Evolutionary conservation across 2,113 vertebrate species (phyloP), one percentile per base, ranked within the genome.

Genomic region (Nipponia nippon): DNA sequence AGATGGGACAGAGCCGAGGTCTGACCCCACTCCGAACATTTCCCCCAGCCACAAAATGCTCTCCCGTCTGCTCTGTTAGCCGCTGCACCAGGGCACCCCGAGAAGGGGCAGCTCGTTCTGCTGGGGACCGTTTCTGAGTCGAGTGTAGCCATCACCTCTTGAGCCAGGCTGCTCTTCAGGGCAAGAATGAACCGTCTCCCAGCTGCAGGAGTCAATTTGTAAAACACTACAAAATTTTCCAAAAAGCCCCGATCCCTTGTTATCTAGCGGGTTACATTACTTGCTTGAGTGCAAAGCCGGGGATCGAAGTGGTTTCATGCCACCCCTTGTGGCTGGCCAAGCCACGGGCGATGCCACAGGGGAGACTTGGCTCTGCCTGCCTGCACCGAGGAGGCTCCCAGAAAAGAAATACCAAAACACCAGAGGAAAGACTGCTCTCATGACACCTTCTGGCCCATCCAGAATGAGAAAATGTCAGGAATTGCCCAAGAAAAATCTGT

Each of bases 401-500:
- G 89, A 83, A 71, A 79, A 87, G 84, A 85, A 91, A 84, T 42
- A 72, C 16, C 32, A 40, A 71, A 89, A 59, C 59, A 26, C 4
- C 49, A 87, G 40, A 15, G 69, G 56, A 89, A 73, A 76, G 42
- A 12, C 52, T 61, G 65, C n/a, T 91, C 86, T 87, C 53, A 2
- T 50, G 42, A 23, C 59, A 62, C 56, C 19, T 71, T 42, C 70
- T 93, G 92, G 81, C 58, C 29, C 53, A 49, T 81, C 13, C 55
- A 90, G 58, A 85, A 90, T 19, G 62, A 93, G 78, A 90, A 95
- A 96, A 94, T 73, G 55, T 36, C 49, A 91, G 95, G 87, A 95
- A 88, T 93, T 93, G 90, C 85, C 70, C 34, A 53, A 71, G 30
- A 89, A 87, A 94, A 94, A 66, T 56, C 73, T 63, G 29, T 16